Evolutionary conservation across 2,113 vertebrate genomes (phyloP), one percentile per base, ranked within the genome.

Genomic region (Tragelaphus buxtoni): DNA sequence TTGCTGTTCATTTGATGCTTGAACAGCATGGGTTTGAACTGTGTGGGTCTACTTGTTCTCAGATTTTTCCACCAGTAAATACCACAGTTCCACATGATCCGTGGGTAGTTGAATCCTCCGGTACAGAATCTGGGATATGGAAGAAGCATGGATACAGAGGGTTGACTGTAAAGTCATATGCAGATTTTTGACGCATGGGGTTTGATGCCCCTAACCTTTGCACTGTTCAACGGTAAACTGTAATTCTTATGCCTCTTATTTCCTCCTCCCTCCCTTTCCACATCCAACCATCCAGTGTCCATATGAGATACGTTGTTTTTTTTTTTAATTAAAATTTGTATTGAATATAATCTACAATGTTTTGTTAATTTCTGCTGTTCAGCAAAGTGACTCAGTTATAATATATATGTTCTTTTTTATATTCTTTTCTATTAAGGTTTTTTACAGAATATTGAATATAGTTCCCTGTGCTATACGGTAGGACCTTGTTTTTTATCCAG

Each of bases 221-320:
- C n/a, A 55, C 39, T 81, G 51, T 39, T 55, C 51, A 55, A 26
- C 0, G 20, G 51, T 55, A 24, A 55, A 55, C n/a, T 55, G 20
- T 56, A 35, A 88, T 92, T 92, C n/a, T 87, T 80, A 81, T 13
- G 5, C 12, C 13, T 96, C 88, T 94, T 10, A 32, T 88, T 97
- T 91, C 47, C 3, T 47, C 5, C 76, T 94, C 30, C 74, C 35
- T 30, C 32, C 0, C 35, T 77, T 84, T 76, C 42, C 32, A 35
- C 20, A 5, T 9, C 30, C 30, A 42, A 79, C 17, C 32, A 76
- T 49, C n/a, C 35, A 22, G 4, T 72, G 69, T 83, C 47, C 22
- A 56, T 32, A 79, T 9, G 11, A 49, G 47, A 51, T 51, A n/a
- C 0, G 2, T 30, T 47, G 47, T 12, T 22, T 24, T 28, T 14